Conservation (phyloP, 2,888 invertebrate genomes). For the Thalpophila matura region DNA sequence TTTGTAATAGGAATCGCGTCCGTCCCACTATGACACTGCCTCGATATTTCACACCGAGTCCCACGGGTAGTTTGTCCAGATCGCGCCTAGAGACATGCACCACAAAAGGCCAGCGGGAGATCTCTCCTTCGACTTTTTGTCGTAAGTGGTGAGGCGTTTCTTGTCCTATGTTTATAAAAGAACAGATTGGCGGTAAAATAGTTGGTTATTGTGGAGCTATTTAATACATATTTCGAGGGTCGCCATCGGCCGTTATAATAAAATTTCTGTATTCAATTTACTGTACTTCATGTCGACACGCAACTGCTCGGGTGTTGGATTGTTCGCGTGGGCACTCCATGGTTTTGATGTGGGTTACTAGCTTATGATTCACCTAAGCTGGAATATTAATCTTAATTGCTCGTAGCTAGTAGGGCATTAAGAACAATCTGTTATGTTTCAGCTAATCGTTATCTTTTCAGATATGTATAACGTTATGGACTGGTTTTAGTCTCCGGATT, state of each 20-base stretch:
- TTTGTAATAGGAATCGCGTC: conserved; percentile 85
- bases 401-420: conserved; percentile 35
- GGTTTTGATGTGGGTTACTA: conserved; percentile 82
- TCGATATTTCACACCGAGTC: conserved; percentile 85
- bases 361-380: conserved; percentile 77
- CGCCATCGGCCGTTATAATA: conserved; percentile 77
- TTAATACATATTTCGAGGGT: conserved; percentile 85
- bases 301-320: conserved; percentile 81
- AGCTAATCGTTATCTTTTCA: background rate
- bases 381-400: conserved; percentile 66
- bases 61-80: conserved; percentile 87
- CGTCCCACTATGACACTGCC: conserved; percentile 81
- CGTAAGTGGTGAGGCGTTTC: conserved; percentile 88
- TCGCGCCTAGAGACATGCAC: conserved; percentile 80
- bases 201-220: conserved; percentile 86
- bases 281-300: conserved; percentile 82
- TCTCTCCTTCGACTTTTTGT: conserved; percentile 87
- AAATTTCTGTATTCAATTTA: conserved; percentile 85
- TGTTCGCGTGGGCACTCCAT: conserved; percentile 76
- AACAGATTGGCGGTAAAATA: conserved; percentile 90
- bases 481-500: no score
- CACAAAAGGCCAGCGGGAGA: conserved; percentile 89
- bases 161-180: conserved; percentile 84
- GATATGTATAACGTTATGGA: no score
- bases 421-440: background rate